phyloP scores from a whole-genome alignment of 2,113 vertebrate species.

The Sylvicapra grimmia region DNA sequence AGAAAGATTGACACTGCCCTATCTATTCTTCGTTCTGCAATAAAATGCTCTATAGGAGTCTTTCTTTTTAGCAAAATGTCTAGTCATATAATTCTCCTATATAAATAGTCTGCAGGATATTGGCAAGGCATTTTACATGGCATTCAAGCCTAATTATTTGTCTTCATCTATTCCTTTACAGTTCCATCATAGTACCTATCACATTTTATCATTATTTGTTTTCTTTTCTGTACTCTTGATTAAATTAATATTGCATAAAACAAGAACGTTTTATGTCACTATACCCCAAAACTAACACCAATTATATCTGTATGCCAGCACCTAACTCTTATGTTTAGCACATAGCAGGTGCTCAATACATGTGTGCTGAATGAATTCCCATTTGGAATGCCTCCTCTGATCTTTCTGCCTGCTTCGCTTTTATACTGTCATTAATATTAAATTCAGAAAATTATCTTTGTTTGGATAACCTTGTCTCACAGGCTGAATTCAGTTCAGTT shows the following conservation, averaged over 20 bases:
- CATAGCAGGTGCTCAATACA: not conserved
- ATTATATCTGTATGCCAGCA: not conserved
- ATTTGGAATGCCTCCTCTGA: not conserved
- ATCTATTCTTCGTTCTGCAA: not conserved
- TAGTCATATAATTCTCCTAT: not conserved
- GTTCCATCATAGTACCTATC: not conserved
- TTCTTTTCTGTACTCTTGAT: not conserved
- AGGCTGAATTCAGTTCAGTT: not conserved
- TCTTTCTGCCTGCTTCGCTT: not conserved
- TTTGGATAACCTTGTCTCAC: not conserved
- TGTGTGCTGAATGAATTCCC: not conserved
- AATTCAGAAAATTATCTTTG: not conserved
- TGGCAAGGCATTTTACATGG: not conserved
- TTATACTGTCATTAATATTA: not conserved
- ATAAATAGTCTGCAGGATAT: not conserved
- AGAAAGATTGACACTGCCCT: not conserved
- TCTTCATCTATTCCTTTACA: not conserved
- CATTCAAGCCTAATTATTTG: not conserved
- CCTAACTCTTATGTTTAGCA: not conserved
- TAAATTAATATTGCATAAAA: slow-evolving; percentile 23
- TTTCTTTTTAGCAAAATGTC: not conserved
- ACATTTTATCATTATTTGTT: not conserved
- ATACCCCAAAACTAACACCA: not conserved
- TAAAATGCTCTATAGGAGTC: not conserved
- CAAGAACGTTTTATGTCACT: not conserved